Percentiles rank a stretch among this genome's conserved stretches.
Conservation (phyloP, 2,113 vertebrate genomes). For the Clarias batrachus region DNA sequence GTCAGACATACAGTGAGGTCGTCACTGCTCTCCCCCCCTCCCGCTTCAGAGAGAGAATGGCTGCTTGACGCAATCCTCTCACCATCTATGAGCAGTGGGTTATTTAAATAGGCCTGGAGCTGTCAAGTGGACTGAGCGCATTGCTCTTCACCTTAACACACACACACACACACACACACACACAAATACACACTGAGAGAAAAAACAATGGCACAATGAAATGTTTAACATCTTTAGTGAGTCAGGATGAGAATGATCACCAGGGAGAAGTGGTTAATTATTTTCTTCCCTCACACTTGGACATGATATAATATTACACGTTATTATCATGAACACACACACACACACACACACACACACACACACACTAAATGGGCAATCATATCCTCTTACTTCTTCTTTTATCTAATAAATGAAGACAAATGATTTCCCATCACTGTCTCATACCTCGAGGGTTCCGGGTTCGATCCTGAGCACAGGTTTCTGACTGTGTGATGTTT, state of each 20-base stretch:
- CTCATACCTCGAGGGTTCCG: not conserved
- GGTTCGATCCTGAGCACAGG: not conserved
- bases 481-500: not conserved
- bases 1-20: constrained; percentile 18
- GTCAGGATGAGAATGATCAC: not conserved
- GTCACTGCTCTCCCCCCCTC: not conserved
- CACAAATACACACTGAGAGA: not conserved
- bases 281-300: not conserved
- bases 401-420: not conserved
- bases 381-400: not conserved
- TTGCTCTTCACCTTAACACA: not conserved
- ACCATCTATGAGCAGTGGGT: not conserved
- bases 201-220: not conserved
- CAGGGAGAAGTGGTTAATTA: not conserved
- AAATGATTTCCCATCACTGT: not conserved
- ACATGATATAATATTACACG: not conserved
- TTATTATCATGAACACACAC: not conserved
- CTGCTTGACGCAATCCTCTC: constrained; percentile 17
- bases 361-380: not conserved
- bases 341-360: not conserved
- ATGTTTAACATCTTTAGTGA: not conserved
- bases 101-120: constrained; percentile 33
- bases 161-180: not conserved
- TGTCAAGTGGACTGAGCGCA: not conserved
- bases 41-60: not conserved